phyloP scores from a whole-genome alignment of 2,797 vertebrate species.

The Lithobates sylvaticus region DNA sequence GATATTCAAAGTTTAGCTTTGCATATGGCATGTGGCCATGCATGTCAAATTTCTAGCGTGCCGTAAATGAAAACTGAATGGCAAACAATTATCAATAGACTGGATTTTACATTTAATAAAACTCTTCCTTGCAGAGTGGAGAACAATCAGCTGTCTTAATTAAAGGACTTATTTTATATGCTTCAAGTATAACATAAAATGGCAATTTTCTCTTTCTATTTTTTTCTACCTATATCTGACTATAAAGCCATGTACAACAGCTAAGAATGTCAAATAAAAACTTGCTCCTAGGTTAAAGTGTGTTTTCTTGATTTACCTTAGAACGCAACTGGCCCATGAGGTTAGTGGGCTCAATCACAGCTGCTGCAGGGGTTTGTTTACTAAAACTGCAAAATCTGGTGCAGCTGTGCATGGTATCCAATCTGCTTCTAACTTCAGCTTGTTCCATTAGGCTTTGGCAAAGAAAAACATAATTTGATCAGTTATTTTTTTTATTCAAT shows the following conservation, averaged over 20 bases:
- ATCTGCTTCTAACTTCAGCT: no score
- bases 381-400: no score
- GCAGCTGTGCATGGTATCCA: no score
- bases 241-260: neutral
- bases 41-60: conserved; percentile 30
- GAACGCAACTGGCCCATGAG: no score
- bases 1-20: conserved; percentile 34
- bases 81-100: conserved; percentile 11
- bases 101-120: conserved; percentile 5
- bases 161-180: neutral
- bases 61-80: conserved; percentile 26
- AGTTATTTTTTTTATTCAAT: no score
- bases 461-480: no score
- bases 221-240: neutral
- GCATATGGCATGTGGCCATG: conserved; percentile 22
- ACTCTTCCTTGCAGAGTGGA: neutral
- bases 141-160: neutral
- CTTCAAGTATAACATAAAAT: neutral
- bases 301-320: no score
- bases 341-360: no score
- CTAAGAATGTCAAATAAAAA: neutral
- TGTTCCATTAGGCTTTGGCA: no score
- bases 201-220: neutral
- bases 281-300: neutral
- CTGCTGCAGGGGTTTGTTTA: no score